These are phyloP conservation scores for Tipula lateralis DNA, from an alignment of 2,888 invertebrate species.

Conservation along the genomic window DNA sequence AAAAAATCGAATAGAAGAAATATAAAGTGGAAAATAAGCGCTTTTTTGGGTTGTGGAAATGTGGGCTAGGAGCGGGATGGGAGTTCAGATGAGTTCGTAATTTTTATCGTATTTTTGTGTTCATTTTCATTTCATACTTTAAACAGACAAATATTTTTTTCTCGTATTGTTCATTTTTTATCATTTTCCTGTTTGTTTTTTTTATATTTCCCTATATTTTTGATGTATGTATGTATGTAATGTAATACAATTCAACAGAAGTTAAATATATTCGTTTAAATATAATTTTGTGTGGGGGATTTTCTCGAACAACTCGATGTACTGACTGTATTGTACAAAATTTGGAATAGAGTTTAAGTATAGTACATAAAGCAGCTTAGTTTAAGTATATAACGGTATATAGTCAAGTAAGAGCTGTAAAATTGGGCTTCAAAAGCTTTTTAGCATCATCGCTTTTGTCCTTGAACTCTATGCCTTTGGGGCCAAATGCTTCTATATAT, in stretches of 20 bases:
- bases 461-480: too few relatives aligned
- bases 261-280: neutral
- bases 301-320: too few relatives aligned
- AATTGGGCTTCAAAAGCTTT: too few relatives aligned
- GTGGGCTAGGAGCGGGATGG: neutral
- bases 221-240: neutral
- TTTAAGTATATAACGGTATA: too few relatives aligned
- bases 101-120: neutral
- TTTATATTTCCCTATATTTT: neutral
- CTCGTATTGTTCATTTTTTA: neutral
- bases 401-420: too few relatives aligned
- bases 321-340: neutral
- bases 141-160: neutral
- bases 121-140: neutral
- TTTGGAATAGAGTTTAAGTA: neutral
- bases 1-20: neutral
- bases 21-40: neutral
- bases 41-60: neutral
- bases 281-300: too few relatives aligned
- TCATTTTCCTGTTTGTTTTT: neutral
- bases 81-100: neutral
- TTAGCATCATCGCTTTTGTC: too few relatives aligned
- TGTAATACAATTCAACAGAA: neutral
- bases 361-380: too few relatives aligned
- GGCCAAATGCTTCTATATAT: too few relatives aligned